Base-by-base conservation (phyloP, 2,113 vertebrate genomes). In the Phylloscopus whistleri region DNA sequence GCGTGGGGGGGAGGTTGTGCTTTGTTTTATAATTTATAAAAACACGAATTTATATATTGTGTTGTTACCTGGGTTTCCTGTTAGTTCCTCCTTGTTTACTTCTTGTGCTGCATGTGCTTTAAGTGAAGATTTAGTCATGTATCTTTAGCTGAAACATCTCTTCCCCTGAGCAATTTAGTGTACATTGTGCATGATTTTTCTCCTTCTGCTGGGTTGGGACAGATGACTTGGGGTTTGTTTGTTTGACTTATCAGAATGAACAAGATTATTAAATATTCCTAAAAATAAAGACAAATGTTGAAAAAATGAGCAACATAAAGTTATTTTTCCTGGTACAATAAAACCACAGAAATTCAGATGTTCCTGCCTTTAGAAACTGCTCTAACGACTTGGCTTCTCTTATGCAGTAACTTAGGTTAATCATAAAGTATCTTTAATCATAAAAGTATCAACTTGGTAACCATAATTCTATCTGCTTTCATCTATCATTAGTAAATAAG, bases 1-100 rank as follows among this genome's bases (percentile, higher is more conserved):
- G 2, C 9, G 2, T 4, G 13, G 3, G 1, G n/a, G 7, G 6
- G 8, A 16, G 11, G 9, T 4, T 30, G 20, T 55, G 12, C 7
- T 16, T 6, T 41, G 27, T 18, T 22, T 19, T 16, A 12, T 24
- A 9, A 64, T 66, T 28, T 46, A 26, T 64, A n/a, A 52, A 56
- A 41, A 60, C 3, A 3, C 67, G 13, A 46, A 74, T 66, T 46
- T 60, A 49, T 53, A 28, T 15, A 73, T 31, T 69, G 10, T 19
- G 3, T 26, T 63, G 11, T 73, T 81, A 41, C 4, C 12, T 69
- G 17, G 4, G 6, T 22, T 48, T 80, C 12, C n/a, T 76, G 17
- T 33, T 76, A 64, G 4, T 3, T 69, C 10, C 3, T 76, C 69
- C 31, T 72, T 59, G 3, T 43, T 95, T 20, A 44, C 23, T 69